phyloP scores from a whole-genome alignment of 2,113 vertebrate species.

The Platanista minor region DNA sequence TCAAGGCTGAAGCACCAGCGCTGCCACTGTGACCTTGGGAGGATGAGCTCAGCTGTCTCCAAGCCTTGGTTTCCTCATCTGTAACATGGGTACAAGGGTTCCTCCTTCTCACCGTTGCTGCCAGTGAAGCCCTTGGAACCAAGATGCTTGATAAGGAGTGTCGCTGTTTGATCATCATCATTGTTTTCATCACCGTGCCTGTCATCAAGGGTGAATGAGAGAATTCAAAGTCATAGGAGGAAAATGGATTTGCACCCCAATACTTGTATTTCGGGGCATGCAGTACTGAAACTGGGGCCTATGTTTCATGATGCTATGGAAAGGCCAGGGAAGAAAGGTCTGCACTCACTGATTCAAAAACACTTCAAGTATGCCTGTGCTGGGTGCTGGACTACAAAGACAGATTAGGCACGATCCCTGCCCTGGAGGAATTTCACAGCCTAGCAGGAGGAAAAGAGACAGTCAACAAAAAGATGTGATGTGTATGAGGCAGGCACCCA shows the following conservation, averaged over 20 bases:
- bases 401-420: background rate
- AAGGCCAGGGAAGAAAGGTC: background rate
- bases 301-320: no score
- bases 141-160: background rate
- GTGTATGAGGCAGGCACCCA: fast-evolving
- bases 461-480: background rate
- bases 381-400: background rate
- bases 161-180: background rate
- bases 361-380: background rate
- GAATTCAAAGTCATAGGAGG: no score
- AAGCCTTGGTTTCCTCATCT: background rate
- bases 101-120: fast-evolving
- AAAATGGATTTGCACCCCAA: background rate
- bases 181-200: fast-evolving
- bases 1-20: background rate
- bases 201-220: background rate
- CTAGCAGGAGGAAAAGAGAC: background rate
- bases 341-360: background rate
- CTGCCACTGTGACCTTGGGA: background rate
- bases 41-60: background rate
- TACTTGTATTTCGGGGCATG: background rate
- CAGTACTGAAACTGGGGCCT: background rate
- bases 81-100: background rate
- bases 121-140: background rate
- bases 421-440: background rate